phyloP scores from a whole-genome alignment of 2,888 invertebrate genomes.

The Microchrysa polita region DNA sequence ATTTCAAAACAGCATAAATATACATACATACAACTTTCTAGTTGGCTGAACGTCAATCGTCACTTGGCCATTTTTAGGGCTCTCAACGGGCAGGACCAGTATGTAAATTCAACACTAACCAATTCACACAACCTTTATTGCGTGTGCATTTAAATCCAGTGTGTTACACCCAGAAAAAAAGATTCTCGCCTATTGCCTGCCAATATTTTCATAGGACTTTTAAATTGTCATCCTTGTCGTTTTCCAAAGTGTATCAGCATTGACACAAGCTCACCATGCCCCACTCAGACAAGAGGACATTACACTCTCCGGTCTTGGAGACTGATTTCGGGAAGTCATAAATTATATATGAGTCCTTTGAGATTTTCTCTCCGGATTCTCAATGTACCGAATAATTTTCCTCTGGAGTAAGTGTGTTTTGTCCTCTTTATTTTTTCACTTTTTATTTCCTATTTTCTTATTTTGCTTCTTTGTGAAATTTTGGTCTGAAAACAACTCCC shows the following conservation, averaged over 20 bases:
- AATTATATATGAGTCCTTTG: conserved; percentile 45
- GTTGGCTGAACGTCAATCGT: too few relatives aligned
- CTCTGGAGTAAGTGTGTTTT: not conserved
- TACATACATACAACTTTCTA: too few relatives aligned
- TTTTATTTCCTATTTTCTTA: not conserved
- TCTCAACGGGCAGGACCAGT: too few relatives aligned
- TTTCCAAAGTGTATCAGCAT: not conserved
- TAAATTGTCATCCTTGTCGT: not conserved
- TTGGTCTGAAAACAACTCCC: not conserved
- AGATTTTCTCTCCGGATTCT: conserved; percentile 29
- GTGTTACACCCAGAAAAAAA: not conserved
- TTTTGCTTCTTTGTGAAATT: not conserved
- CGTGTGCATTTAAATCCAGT: too few relatives aligned
- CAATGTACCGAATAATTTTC: conserved; percentile 22
- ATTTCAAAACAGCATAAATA: too few relatives aligned
- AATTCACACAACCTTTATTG: too few relatives aligned
- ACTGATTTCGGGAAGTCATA: conserved; percentile 35
- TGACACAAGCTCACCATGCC: too few relatives aligned
- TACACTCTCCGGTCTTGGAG: not conserved
- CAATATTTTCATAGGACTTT: not conserved
- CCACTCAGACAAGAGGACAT: not conserved
- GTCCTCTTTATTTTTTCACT: not conserved
- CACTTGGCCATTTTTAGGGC: too few relatives aligned
- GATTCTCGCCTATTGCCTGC: not conserved
- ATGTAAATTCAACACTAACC: too few relatives aligned